Evolutionary conservation across 1,140 invertebrate genomes (phyloP).

Genomic region (Propsilocerus akamusi): DNA sequence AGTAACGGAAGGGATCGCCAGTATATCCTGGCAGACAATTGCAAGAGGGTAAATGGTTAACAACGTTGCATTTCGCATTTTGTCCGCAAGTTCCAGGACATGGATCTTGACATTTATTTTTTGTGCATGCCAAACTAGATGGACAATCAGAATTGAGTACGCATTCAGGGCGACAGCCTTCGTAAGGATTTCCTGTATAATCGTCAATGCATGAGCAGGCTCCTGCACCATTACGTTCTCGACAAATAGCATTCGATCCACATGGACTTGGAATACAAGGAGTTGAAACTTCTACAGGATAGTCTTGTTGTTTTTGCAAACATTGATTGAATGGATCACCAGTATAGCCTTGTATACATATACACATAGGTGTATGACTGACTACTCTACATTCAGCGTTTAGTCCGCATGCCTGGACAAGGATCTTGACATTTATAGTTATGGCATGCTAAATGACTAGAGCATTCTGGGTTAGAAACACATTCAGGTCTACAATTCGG

Average conservation of each 20-base stretch:
- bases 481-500: conserved; percentile 38
- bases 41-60: conserved; percentile 57
- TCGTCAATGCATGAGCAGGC: conserved; percentile 50
- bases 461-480: conserved; percentile 33
- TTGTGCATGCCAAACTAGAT: conserved; percentile 41
- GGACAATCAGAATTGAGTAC: conserved; percentile 49
- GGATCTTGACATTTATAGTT: conserved; percentile 38
- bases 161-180: conserved; percentile 51
- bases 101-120: conserved; percentile 50
- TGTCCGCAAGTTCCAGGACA: conserved; percentile 52
- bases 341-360: conserved; percentile 39
- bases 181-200: conserved; percentile 55
- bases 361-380: conserved; percentile 42
- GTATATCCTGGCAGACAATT: conserved; percentile 47
- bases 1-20: conserved; percentile 50
- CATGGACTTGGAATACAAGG: conserved; percentile 60
- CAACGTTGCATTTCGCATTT: conserved; percentile 50
- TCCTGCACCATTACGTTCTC: conserved; percentile 57
- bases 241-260: conserved; percentile 57
- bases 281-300: conserved; percentile 25
- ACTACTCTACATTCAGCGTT: conserved; percentile 44
- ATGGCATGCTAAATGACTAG: conserved; percentile 29
- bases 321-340: conserved; percentile 46
- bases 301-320: conserved; percentile 15
- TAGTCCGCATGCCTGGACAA: conserved; percentile 33